Base-by-base conservation (phyloP, 1,140 invertebrate genomes). In the Lepidostoma basale region DNA sequence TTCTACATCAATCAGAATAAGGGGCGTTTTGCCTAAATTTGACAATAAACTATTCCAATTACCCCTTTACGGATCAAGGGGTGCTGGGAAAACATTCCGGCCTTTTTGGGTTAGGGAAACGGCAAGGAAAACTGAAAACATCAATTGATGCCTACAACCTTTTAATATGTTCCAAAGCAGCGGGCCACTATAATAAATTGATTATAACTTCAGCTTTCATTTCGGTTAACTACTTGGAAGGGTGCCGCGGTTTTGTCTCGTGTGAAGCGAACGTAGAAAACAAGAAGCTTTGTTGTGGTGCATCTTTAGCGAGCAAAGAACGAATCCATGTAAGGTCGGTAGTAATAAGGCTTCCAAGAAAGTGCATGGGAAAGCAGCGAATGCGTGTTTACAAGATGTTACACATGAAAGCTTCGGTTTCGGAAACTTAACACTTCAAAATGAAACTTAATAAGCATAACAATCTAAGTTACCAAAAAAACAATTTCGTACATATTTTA, bases 341-440 rank as follows among this genome's bases (percentile, higher is more conserved):
- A 49, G 20, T 23, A 49, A 49, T 49, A 49, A 25, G 45, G 45
- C 45, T 49, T 49, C 45, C 23, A 23, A 26, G 45, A 12, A 10
- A 45, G 42, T 49, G 23, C 20, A 49, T 49, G 45, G 20, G 23
- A 23, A 49, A 49, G 26, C 23, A 18, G 25, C 20, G 14, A n/a
- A n/a, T n/a, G n/a, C n/a, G n/a, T n/a, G n/a, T n/a, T n/a, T n/a
- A n/a, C n/a, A n/a, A n/a, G n/a, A n/a, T n/a, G n/a, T n/a, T n/a
- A n/a, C n/a, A n/a, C n/a, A n/a, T n/a, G n/a, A n/a, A n/a, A n/a
- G n/a, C n/a, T n/a, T n/a, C n/a, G n/a, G n/a, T n/a, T n/a, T n/a
- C n/a, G n/a, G n/a, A n/a, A n/a, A n/a, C n/a, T n/a, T n/a, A n/a
- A n/a, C n/a, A n/a, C n/a, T n/a, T n/a, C n/a, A n/a, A n/a, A n/a